Conservation (phyloP, 2,113 vertebrate species). For the Cyprinodon tularosa region DNA sequence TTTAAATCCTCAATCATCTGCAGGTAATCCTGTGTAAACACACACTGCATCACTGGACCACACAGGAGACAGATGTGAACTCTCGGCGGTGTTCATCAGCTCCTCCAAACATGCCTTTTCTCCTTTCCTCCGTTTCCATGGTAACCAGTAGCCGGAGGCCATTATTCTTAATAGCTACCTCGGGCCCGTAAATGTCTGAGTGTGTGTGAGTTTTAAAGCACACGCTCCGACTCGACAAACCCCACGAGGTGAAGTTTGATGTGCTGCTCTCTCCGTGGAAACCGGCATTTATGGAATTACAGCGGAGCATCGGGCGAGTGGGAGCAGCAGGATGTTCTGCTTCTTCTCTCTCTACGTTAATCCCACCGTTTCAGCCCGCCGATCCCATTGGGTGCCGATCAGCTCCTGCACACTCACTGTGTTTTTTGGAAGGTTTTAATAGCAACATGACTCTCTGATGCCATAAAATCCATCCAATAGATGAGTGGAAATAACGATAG, state of each 20-base stretch:
- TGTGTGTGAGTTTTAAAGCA: slow-evolving; percentile 11
- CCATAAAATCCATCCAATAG: neutral
- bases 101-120: slow-evolving; percentile 31
- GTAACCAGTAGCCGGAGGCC: slow-evolving; percentile 52
- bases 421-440: neutral
- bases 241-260: neutral
- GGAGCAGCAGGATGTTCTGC: neutral
- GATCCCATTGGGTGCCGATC: neutral
- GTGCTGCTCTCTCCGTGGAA: slow-evolving; percentile 1
- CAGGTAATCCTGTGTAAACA: neutral
- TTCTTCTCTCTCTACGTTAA: neutral
- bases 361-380: neutral
- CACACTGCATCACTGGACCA: slow-evolving; percentile 4
- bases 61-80: slow-evolving; percentile 1
- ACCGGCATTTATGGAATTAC: neutral
- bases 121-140: slow-evolving; percentile 53
- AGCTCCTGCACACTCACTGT: no score
- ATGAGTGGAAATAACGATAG: neutral
- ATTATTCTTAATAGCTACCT: slow-evolving; percentile 63
- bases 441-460: neutral
- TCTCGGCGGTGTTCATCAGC: neutral
- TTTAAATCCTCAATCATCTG: neutral
- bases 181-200: slow-evolving; percentile 41
- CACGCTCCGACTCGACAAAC: neutral
- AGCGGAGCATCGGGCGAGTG: neutral